Base-by-base conservation (phyloP, 2,888 invertebrate genomes). In the Dioctria rufipes region DNA sequence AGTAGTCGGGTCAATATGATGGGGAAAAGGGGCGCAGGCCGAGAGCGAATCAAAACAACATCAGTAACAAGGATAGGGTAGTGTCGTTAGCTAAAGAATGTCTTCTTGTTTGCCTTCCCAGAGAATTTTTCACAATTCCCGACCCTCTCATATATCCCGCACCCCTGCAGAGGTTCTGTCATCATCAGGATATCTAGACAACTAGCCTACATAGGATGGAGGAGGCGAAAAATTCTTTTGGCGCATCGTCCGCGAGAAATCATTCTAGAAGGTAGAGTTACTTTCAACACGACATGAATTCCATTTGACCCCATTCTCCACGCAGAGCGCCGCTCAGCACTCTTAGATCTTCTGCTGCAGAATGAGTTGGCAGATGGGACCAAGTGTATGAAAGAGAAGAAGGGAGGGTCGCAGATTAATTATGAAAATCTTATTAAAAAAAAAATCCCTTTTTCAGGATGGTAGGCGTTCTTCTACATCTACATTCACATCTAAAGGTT, bases 371-470 rank as follows among this genome's bases (percentile, higher is more conserved):
- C 11, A 46, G 46, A 37, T n/a, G 51, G 49, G 37, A 54, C 54
- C 54, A n/a, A 54, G 11, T 54, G 54, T 54, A n/a, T 54, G 54
- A 54, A 49, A 77, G 77, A 63, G 46, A 73, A 58, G 54, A 13
- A 71, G 78, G 78, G 40, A n/a, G 65, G 66, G 78, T 49, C 65
- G 54, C 75, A 73, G 75, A 80, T 82, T 82, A 82, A 82, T 82
- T 82, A 82, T 82, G 82, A 82, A 82, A 82, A 82, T 82, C 82
- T 82, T 82, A 82, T 82, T 82, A 82, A 82, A 81, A 82, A 82
- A 81, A 82, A 71, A 80, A 46, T 37, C 8, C 54, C 40, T 54
- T 65, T 39, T 54, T 5, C 9, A 8, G 40, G 58, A 25, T 40
- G 6, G 58, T n/a, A 5, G 71, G 4, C 58, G n/a, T 39, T 58